Evolutionary conservation across 1,140 invertebrate species (phyloP).

Genomic region (Caenorhabditis remanei): DNA sequence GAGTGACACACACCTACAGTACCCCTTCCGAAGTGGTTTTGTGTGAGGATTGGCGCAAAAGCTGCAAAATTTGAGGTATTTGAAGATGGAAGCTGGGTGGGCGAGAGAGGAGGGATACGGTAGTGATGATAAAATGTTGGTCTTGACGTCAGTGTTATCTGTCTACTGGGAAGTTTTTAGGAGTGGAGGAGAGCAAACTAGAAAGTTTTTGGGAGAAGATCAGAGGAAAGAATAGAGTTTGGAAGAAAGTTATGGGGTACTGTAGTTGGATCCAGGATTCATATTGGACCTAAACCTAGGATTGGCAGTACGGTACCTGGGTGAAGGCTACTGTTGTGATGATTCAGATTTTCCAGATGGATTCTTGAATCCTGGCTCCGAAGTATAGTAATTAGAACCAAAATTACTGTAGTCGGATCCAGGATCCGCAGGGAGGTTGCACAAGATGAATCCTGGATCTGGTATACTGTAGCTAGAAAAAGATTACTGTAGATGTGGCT

Average conservation of each 20-base stretch:
- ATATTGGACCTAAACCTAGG: too few species aligned
- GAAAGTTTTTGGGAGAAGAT: not conserved
- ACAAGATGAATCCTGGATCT: too few species aligned
- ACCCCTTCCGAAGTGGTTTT: not conserved
- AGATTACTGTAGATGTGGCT: too few species aligned
- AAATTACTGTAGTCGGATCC: too few species aligned
- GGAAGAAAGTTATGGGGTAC: not conserved
- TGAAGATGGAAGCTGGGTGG: not conserved
- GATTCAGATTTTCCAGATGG: too few species aligned
- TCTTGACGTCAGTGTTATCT: conserved; percentile 15
- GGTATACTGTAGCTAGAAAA: too few species aligned
- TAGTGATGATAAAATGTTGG: not conserved
- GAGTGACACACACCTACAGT: not conserved
- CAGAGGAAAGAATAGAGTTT: not conserved
- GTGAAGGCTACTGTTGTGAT: too few species aligned
- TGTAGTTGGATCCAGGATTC: too few species aligned
- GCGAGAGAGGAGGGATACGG: not conserved
- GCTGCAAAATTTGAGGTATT: conserved; percentile 37
- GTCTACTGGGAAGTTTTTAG: not conserved
- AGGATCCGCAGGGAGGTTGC: too few species aligned
- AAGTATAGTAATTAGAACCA: too few species aligned
- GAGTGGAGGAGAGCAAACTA: not conserved
- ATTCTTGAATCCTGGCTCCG: too few species aligned
- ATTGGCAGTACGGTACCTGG: too few species aligned
- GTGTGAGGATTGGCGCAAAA: conserved; percentile 48